phyloP scores from a whole-genome alignment of 2,797 vertebrate species.

The Setipinna tenuifilis region DNA sequence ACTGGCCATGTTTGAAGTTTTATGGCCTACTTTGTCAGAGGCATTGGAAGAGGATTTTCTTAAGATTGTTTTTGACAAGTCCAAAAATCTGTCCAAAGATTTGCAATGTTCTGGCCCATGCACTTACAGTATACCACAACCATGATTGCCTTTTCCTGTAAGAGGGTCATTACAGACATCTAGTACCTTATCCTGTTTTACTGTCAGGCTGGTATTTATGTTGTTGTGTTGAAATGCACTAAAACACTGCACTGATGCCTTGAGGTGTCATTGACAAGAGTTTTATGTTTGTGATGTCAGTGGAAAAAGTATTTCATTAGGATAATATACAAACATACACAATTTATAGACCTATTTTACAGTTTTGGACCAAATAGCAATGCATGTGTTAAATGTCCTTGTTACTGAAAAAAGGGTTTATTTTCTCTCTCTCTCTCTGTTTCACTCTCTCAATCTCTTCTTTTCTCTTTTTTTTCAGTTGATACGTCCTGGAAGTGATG shows the following conservation, averaged over 20 bases:
- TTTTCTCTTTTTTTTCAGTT: conserved; percentile 61
- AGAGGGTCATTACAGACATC: background rate
- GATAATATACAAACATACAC: no score
- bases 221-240: background rate
- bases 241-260: no score
- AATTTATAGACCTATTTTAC: no score
- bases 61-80: background rate
- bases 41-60: background rate
- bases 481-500: conserved; percentile 86
- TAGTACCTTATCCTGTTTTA: background rate
- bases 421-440: no score
- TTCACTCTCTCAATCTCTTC: conserved; percentile 24
- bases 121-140: background rate
- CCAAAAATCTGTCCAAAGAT: background rate
- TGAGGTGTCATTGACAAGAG: no score
- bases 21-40: background rate
- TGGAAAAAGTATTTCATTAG: no score
- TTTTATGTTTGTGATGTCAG: no score
- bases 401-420: no score
- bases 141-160: background rate
- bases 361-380: no score
- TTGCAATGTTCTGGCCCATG: background rate
- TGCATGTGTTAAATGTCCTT: no score
- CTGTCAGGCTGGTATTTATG: background rate
- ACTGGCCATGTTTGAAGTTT: background rate